Base-by-base conservation (phyloP, 2,888 invertebrate species). In the Spilarctia lutea region DNA sequence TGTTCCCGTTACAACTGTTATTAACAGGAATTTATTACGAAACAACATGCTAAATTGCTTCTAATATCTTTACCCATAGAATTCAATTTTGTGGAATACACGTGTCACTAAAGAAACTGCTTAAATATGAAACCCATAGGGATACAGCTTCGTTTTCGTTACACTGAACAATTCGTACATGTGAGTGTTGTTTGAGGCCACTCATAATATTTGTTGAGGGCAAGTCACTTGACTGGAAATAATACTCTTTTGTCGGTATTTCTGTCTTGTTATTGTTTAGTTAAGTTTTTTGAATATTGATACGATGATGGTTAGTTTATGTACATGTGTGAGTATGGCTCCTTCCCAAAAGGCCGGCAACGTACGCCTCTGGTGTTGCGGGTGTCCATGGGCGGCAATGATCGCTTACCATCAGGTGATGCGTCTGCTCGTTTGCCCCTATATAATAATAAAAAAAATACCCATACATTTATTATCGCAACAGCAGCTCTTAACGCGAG, bases 131-230 rank as follows among this genome's bases (percentile, higher is more conserved):
- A 83, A 86, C 87, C 88, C 87, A 83, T 81, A 75, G 83, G 83
- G 89, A 87, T 84, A 80, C 75, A 75, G 84, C 83, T 86, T 85
- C 85, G 84, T 86, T 91, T 88, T 89, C 87, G 86, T 88, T 87
- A 88, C 87, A 85, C 82, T 88, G 86, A 88, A 86, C 87, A 87
- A 91, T 89, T 88, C 87, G 86, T 86, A 80, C 65, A 77, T 81
- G 82, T 82, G 82, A 81, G 81, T 84, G 85, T 88, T 89, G 85
- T 88, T 89, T 81, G 83, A 87, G 85, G 87, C 85, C 86, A 87
- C 86, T 89, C 88, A 88, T 89, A 91, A 90, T 90, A 90, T 90
- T 91, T 91, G 86, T 84, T 81, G 83, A 87, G 86, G 79, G 79
- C 89, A 86, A 87, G 78, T 87, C 89, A 83, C 81, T 83, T 85